Evolutionary conservation across 1,140 invertebrate genomes (phyloP), one percentile per base, ranked within the genome.

Genomic region (Drosophila insularis): DNA sequence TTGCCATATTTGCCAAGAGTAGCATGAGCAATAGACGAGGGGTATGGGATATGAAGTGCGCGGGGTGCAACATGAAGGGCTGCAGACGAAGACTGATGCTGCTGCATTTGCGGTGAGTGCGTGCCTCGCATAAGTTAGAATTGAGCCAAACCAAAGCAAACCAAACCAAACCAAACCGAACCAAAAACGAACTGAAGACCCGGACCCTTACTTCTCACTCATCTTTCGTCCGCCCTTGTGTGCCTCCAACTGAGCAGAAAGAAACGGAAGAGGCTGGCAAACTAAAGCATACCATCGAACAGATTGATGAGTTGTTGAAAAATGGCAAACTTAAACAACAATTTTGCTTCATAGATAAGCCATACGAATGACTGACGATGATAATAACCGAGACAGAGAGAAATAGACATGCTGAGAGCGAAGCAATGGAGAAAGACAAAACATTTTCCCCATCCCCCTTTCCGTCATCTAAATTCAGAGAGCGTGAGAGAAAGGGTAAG

Each of bases 301-400:
- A 87, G 84, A 87, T 87, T 87, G 84, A 87, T 87, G 84, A 87
- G 84, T 89, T 89, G 84, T 89, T 87, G 84, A 89, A 89, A 89
- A 87, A 89, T 87, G 73, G 84, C 84, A 84, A 87, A 87, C 80
- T 89, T 89, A 89, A 87, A 87, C 84, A 77, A 78, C 68, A 78
- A 72, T 78, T 78, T 62, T 21, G 32, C 53, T 40, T 31, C 19
- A 37, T 27, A 73, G 62, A 73, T 58, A 65, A 59, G 64, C 66
- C 56, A 56, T 37, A 69, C 63, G 68, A 81, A 86, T 85, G 64
- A 66, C 64, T 76, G 76, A 77, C 73, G 74, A 77, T 62, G 53
- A 55, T 55, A 27, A 55, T 55, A 27, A 39, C 32, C 19, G 1
- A 37, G 17, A n/a, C 35, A 19, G 19, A 59, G 56, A 46, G 8